Evolutionary conservation across 2,888 invertebrate species (phyloP).

Genomic region (Gibbula magus): DNA sequence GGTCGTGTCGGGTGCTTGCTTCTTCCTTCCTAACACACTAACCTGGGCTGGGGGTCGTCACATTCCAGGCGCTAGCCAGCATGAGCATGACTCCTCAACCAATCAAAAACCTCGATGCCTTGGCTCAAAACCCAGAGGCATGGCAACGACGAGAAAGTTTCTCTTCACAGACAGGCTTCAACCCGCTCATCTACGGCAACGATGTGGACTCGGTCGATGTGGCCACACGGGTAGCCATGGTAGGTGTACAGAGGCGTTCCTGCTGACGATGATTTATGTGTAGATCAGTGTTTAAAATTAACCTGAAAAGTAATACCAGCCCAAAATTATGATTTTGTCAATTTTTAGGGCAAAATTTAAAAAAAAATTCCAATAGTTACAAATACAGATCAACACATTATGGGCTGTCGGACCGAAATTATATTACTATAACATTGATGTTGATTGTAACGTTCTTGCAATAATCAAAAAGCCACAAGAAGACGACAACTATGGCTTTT

Average conservation of each 20-base stretch:
- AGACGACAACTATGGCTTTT: no score
- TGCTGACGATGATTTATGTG: not conserved
- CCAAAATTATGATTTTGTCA: no score
- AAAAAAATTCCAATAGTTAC: no score
- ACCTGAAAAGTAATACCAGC: not conserved
- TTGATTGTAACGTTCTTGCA: no score
- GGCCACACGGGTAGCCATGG: constrained; percentile 98
- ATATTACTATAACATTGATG: no score
- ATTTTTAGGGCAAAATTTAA: no score
- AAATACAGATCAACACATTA: no score
- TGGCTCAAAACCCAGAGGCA: constrained; percentile 72
- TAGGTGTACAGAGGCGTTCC: constrained; percentile 71
- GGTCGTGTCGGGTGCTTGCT: constrained; percentile 18
- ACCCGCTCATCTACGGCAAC: constrained; percentile 85
- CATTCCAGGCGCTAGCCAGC: constrained; percentile 84
- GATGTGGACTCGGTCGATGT: constrained; percentile 98
- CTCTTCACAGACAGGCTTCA: constrained; percentile 77
- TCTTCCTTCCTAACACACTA: constrained; percentile 25
- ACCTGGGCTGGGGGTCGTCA: not conserved
- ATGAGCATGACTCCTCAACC: constrained; percentile 81
- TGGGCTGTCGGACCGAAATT: no score
- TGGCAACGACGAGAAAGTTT: constrained; percentile 71
- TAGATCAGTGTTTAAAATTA: not conserved
- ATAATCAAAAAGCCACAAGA: no score
- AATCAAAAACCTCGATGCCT: constrained; percentile 76